Base-by-base conservation (phyloP, 2,888 invertebrate species). In the Stenodema calcarata region DNA sequence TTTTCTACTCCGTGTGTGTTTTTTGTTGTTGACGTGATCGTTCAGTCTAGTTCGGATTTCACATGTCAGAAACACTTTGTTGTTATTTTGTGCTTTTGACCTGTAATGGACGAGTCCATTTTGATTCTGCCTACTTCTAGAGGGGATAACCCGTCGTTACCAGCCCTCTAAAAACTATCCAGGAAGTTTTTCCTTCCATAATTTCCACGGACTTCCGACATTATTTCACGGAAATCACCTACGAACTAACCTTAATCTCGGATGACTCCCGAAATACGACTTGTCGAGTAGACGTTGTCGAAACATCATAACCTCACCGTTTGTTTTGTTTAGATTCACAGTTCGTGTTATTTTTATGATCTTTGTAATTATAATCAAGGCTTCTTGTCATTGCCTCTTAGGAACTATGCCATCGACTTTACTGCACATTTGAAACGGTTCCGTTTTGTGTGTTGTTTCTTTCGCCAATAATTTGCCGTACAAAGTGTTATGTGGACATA, bases 1-100 rank as follows among this genome's bases (percentile, higher is more conserved):
- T 30, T 82, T 30, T 44, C 35, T 54, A 18, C 23, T 73, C 50
- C 70, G 79, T 4, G 54, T 79, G 84, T 42, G 62, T 78, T 85
- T 73, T 7, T 41, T 54, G 84, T 50, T 69, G 70, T 79, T 50
- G n/a, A 70, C 79, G 28, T 70, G 73, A 30, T 73, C 35, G 73
- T 30, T 35, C 35, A 7, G 23, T 70, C 16, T 73, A 18, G 62
- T 62, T 18, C 18, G 62, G 11, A 18, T n/a, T 62, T 62, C 62
- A 47, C 30, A 50, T 54, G 50, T 47, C 80, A 54, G 80, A 88
- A 88, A 88, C 88, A 88, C 88, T 93, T 94, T 94, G 94, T 94
- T 94, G 93, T 94, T 94, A 94, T 94, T 94, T 94, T 94, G 93
- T 93, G 93, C 93, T 93, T 91, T 93, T 93, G 93, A 93, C 92